Conservation (phyloP, 64 coral and sea anemone genomes). For the Stichodactyla mertensii region DNA sequence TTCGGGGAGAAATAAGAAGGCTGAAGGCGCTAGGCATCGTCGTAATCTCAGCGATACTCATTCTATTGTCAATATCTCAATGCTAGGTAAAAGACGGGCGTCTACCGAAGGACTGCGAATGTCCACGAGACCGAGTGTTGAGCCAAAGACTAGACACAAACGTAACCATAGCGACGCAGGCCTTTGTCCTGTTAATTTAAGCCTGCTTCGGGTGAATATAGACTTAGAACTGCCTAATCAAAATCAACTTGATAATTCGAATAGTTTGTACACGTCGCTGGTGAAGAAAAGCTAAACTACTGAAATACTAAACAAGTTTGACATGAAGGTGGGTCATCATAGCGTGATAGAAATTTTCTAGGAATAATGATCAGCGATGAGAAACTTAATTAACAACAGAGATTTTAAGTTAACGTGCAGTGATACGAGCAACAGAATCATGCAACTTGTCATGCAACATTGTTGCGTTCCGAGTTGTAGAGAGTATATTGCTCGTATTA, state of each 20-base stretch:
- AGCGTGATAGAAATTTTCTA: neutral
- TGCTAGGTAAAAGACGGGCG: neutral
- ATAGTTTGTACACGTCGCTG: neutral
- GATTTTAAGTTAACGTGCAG: no score
- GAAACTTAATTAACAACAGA: no score
- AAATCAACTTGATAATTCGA: neutral
- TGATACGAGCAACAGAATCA: no score
- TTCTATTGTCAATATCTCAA: constrained; percentile 14
- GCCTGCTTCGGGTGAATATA: constrained; percentile 4
- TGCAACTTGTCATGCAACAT: no score
- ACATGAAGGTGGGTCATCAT: neutral
- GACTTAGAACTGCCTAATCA: neutral
- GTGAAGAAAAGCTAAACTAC: neutral
- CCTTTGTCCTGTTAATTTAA: constrained; percentile 8
- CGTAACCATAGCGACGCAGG: constrained; percentile 16
- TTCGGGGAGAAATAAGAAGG: neutral
- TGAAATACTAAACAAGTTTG: neutral
- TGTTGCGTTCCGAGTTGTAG: no score
- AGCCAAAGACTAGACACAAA: neutral
- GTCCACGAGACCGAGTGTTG: neutral
- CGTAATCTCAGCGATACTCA: constrained; percentile 10
- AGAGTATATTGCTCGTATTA: no score
- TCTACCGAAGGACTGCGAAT: neutral
- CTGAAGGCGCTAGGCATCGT: neutral
- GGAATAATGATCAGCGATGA: no score